Evolutionary conservation across 2,888 invertebrate species (phyloP), one percentile per base, ranked within the genome.

Genomic region (Tholera decimalis): DNA sequence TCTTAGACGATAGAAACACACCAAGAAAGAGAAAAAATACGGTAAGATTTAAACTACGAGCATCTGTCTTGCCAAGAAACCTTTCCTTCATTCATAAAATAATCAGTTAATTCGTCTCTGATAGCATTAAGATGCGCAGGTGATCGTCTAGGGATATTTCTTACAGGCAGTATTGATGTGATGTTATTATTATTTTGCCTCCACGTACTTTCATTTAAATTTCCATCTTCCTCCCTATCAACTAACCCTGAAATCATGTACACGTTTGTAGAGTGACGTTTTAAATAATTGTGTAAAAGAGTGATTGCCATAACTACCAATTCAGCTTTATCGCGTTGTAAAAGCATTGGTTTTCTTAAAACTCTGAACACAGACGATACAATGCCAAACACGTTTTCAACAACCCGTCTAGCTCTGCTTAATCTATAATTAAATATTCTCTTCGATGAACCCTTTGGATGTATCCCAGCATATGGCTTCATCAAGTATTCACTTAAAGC

Each of bases 401-500:
- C n/a, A n/a, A n/a, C n/a, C 47, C 37, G 57, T 46, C 68, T 59
- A 26, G 68, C 68, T 50, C 68, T 54, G 22, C 58, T 60, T 46
- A 69, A 47, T 28, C 69, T 59, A 41, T 69, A 69, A 26, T 69
- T 69, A 35, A 56, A 69, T 30, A 64, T 35, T 53, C 44, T 64
- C 56, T 73, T 51, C 26, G 60, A 46, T 43, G 47, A 35, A 41
- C 67, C 67, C 49, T 62, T 68, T 58, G 62, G 57, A 58, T 69
- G 55, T 63, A 44, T 51, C 59, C 63, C 58, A 63, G 63, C 54
- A 55, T 71, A 71, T 49, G 70, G 65, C 49, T 61, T 71, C 65
- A 71, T 61, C 51, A 71, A 28, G 54, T 71, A 49, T 49, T 61
- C 56, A 53, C 35, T 57, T 61, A 71, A 62, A 47, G 70, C 56